Evolutionary conservation across 64 coral and sea anemone species (phyloP), one percentile per base, ranked within the genome.

Genomic region (Hydrozoanthus tunicans): DNA sequence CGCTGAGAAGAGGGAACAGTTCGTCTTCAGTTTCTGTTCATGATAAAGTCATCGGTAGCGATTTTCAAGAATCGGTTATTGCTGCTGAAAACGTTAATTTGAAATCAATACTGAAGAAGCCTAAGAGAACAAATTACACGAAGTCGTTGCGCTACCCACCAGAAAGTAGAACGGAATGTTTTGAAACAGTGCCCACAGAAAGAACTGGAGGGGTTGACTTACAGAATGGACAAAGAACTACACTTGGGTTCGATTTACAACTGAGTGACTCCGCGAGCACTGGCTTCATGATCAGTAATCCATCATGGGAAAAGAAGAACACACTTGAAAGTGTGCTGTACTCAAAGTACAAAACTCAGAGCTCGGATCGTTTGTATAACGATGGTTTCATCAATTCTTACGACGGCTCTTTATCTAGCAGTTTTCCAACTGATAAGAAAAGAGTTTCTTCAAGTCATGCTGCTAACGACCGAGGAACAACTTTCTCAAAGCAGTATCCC

Each of bases 101-200:
- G 69, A 88, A 88, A 70, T 88, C 84, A 6, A 88, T 88, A 60
- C 59, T 88, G 15, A 88, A 88, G 69, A 88, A 88, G 10, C 56
- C 84, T 10, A 88, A 72, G 70, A 88, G 60, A 25, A 13, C 84
- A 59, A 60, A 56, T 74, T 70, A 58, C n/a, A 43, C 32, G 32
- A 43, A 43, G 2, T 88, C 69, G 7, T 55, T 74, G 59, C 68
- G 53, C 73, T 25, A 15, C 60, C 84, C 84, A 13, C 43, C 84
- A 59, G 53, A 75, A 73, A 75, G 25, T 53, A 51, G 66, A 51
- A 13, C 56, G 9, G 27, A 61, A 25, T 59, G 60, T 59, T 88
- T 88, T 74, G 69, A 73, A 54, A 75, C 55, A 15, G 55, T 56
- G 1, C 68, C 84, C 54, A 43, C 56, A 43, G 25, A 69, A 9